Evolutionary conservation across 92 coral and sea anemone species (phyloP).

Genomic region (Paragorgia papillata): DNA sequence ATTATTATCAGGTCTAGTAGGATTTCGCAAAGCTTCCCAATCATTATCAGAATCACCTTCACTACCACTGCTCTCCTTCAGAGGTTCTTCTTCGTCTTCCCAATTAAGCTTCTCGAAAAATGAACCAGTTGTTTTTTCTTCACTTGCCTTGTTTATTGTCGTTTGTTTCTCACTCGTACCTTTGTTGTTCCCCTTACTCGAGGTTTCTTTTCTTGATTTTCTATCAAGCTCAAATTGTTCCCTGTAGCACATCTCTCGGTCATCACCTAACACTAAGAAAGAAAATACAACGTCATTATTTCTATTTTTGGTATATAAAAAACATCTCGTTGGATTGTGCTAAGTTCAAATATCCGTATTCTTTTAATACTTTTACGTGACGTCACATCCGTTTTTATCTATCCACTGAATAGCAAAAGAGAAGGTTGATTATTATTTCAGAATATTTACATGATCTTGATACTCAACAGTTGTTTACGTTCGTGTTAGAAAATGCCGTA

Average conservation of each 20-base stretch:
- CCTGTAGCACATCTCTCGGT: conserved; percentile 43
- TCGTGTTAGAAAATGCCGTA: too few relatives aligned
- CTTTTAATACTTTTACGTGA: too few relatives aligned
- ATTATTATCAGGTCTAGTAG: conserved; percentile 18
- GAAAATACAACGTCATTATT: background rate
- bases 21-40: conserved; percentile 35
- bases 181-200: background rate
- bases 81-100: conserved; percentile 26
- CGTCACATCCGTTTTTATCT: too few relatives aligned
- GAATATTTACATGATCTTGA: too few relatives aligned
- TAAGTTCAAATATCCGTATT: too few relatives aligned
- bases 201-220: conserved; percentile 22
- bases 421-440: too few relatives aligned
- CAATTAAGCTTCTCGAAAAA: conserved; percentile 34
- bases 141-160: background rate
- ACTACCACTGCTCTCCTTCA: background rate
- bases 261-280: conserved; percentile 35
- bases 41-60: conserved; percentile 46
- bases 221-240: conserved; percentile 38
- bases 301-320: too few relatives aligned
- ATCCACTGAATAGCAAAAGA: too few relatives aligned
- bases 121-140: conserved; percentile 26
- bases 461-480: too few relatives aligned
- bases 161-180: background rate
- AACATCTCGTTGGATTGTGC: too few relatives aligned